Conservation (phyloP, 2,888 invertebrate species). For the Helleia helle region DNA sequence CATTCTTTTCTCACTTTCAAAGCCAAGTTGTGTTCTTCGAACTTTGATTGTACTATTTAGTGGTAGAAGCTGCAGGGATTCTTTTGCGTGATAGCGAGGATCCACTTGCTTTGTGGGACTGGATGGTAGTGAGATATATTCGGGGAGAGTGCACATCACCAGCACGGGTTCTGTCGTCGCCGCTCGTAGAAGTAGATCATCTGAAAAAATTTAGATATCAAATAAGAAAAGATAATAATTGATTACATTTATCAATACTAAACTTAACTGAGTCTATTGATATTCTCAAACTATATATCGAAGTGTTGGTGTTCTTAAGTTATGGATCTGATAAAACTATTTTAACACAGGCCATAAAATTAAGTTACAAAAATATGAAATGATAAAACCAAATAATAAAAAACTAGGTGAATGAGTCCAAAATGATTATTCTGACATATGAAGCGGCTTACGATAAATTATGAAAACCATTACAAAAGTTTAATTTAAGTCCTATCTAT, state of each 20-base stretch:
- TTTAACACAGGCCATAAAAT: no score
- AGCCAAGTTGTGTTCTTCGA: constrained; percentile 75
- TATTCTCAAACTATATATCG: no score
- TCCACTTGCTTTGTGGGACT: constrained; percentile 68
- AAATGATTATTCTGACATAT: not conserved
- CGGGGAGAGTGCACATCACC: constrained; percentile 77
- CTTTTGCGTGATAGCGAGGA: constrained; percentile 70
- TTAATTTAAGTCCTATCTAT: constrained; percentile 19
- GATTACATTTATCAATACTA: no score
- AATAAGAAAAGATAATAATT: not conserved
- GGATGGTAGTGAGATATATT: constrained; percentile 58
- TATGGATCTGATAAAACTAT: no score
- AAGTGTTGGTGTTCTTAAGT: no score
- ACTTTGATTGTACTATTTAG: constrained; percentile 52
- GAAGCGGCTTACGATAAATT: constrained; percentile 11
- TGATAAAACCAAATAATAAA: no score
- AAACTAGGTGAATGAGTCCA: not conserved
- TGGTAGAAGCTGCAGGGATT: constrained; percentile 63
- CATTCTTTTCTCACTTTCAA: constrained; percentile 76
- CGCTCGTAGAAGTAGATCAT: constrained; percentile 74
- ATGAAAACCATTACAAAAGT: constrained; percentile 19
- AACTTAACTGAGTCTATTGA: no score
- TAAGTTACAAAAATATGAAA: no score
- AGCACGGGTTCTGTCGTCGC: constrained; percentile 77
- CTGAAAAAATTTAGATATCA: constrained; percentile 33